A percentile compares a stretch with the other conserved stretches of the same genome.
Conservation (phyloP, 1,140 invertebrate genomes). For the Tetranychus urticae region DNA sequence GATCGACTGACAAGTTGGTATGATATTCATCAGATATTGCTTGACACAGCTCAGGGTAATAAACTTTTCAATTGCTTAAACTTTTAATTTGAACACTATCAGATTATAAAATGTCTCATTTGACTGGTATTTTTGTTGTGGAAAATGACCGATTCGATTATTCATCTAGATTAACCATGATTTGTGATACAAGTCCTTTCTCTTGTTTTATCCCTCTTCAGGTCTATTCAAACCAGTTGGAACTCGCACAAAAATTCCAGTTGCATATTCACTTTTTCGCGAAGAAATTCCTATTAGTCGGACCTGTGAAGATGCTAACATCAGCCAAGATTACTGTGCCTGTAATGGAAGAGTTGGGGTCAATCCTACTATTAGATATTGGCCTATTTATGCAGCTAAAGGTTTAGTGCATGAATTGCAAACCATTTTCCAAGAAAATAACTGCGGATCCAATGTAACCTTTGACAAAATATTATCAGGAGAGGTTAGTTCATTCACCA, state of each 20-base stretch:
- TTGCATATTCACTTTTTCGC: background rate
- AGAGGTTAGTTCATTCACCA: background rate
- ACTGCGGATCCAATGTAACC: background rate
- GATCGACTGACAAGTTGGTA: slow-evolving; percentile 8
- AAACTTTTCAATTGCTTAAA: too few relatives aligned
- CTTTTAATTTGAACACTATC: too few relatives aligned
- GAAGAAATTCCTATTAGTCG: slow-evolving; percentile 2
- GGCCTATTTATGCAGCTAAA: background rate
- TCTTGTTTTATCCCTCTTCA: background rate
- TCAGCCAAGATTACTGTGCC: slow-evolving; percentile 3
- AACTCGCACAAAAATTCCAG: background rate
- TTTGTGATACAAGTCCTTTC: too few relatives aligned
- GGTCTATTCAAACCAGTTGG: background rate
- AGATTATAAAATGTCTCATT: too few relatives aligned
- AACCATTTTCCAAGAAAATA: background rate
- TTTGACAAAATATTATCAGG: background rate
- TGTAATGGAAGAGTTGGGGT: slow-evolving; percentile 1
- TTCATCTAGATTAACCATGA: too few relatives aligned
- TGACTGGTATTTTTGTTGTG: too few relatives aligned
- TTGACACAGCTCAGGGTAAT: slow-evolving; percentile 12
- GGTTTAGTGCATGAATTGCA: background rate
- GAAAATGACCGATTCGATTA: too few relatives aligned
- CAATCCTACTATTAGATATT: background rate
- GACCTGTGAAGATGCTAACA: slow-evolving; percentile 1
- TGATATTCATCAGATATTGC: slow-evolving; percentile 15